Evolutionary conservation across 2,797 vertebrate genomes (phyloP).

Genomic region (Tragopan temminckii): DNA sequence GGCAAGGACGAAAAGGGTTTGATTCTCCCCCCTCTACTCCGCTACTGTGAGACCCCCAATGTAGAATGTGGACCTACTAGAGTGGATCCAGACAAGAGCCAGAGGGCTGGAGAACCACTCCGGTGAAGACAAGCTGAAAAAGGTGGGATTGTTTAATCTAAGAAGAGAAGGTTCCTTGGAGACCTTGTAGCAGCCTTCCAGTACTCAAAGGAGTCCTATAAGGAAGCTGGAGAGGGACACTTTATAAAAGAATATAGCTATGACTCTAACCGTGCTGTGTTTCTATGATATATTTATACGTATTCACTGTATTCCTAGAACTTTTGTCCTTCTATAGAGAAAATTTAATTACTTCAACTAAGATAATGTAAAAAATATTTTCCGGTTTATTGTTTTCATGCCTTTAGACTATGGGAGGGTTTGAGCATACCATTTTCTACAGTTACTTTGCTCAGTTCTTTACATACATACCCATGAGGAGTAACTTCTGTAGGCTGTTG

Average conservation of each 20-base stretch:
- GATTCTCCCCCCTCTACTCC: neutral
- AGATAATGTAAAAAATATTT: neutral
- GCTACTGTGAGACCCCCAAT: neutral
- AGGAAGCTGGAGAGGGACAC: neutral
- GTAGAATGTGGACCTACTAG: neutral
- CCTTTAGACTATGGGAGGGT: neutral
- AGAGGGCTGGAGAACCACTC: neutral
- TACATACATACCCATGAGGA: fast-evolving
- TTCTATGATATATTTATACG: neutral
- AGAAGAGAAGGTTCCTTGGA: neutral
- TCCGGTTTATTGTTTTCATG: neutral
- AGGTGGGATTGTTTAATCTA: neutral
- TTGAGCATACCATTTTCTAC: neutral
- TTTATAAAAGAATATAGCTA: neutral
- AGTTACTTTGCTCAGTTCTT: neutral
- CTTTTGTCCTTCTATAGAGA: neutral
- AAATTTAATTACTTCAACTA: neutral
- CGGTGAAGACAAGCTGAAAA: neutral
- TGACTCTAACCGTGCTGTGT: neutral
- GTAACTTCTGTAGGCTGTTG: neutral
- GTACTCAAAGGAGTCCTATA: neutral
- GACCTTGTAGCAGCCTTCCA: neutral
- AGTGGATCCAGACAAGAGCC: neutral
- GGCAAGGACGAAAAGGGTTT: neutral
- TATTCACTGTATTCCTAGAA: neutral